Evolutionary conservation across 2,888 invertebrate genomes (phyloP).

Genomic region (Dione vanillae): DNA sequence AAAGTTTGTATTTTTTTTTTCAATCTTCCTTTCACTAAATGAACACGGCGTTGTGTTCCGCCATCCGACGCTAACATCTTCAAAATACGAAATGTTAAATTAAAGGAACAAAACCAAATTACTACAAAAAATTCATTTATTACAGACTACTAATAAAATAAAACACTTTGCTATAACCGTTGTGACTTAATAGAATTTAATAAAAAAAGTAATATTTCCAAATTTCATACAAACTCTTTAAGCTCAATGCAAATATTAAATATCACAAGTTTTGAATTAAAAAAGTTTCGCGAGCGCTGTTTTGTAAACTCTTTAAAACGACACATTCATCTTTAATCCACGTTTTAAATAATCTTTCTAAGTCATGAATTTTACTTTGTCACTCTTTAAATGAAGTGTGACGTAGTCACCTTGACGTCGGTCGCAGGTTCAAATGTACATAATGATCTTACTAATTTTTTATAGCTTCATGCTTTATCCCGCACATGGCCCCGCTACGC

Average conservation of each 20-base stretch:
- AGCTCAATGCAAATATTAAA: constrained; percentile 8
- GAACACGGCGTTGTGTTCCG: no score
- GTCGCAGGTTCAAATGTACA: no score
- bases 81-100: no score
- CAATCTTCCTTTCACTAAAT: no score
- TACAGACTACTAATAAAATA: background rate
- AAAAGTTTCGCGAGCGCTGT: constrained; percentile 9
- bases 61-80: no score
- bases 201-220: background rate
- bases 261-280: constrained; percentile 15
- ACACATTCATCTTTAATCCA: background rate
- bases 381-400: no score
- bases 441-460: no score
- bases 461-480: background rate
- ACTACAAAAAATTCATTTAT: no score
- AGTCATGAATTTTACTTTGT: background rate
- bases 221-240: background rate
- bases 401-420: no score
- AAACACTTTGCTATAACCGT: background rate
- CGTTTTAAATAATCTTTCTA: background rate
- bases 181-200: background rate
- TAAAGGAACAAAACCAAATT: no score
- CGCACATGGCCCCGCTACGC: no score
- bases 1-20: no score
- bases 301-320: background rate